Base-by-base conservation (phyloP, 1,140 invertebrate genomes). In the Anoplophora glabripennis region DNA sequence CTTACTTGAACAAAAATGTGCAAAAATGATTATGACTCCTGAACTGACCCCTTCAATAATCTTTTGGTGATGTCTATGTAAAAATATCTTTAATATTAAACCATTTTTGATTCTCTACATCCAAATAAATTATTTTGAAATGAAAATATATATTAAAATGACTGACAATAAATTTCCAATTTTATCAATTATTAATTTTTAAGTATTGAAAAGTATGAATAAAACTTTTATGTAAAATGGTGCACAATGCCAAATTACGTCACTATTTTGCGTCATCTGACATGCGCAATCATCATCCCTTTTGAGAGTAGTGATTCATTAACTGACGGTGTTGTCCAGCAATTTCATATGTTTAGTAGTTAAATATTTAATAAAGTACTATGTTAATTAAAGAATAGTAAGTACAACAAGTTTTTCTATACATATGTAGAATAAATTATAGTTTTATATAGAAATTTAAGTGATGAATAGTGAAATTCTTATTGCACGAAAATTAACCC, bases 331-430 rank as follows among this genome's bases (percentile, higher is more conserved):
- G 36, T 47, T 54, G 35, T 35, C 38, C 36, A 53, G 60, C 57
- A 44, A 59, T 56, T 51, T 71, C 60, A 64, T 62, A 71, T 72
- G 69, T 71, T 63, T 59, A 67, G 56, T 65, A 66, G 61, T 59
- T 65, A 56, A 59, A 65, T 57, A 57, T 61, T 66, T 37, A 58
- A 42, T 64, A 53, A 47, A 53, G 60, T 61, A 72, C 67, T 17
- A 75, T 75, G 73, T 64, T 75, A 65, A 74, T 75, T 59, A 73
- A 75, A 67, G 73, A 75, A 74, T 75, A 63, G 73, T 75, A 63
- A 75, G 73, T 75, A 70, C 10, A 17, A 33, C 41, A 15, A 4
- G 36, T 18, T 14, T 36, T 38, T 34, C 33, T 33, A 8, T 15
- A 11, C 4, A 42, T 34, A 41, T 12, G 2, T 15, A 7, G 15